Conservation (phyloP, 2,797 vertebrate genomes). For the Pangasius mekongensis region DNA sequence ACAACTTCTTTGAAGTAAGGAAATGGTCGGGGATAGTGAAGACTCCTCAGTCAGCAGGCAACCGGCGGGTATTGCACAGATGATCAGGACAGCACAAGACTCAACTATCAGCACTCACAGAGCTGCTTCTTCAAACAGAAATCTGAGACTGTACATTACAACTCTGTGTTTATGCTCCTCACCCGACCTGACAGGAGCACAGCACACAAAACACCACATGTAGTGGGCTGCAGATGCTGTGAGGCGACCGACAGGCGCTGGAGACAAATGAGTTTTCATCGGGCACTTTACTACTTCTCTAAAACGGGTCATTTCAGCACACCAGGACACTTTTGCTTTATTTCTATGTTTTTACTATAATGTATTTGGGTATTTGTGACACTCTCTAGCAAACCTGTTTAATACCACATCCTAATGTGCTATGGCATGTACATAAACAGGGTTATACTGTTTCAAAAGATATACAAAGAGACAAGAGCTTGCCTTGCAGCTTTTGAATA, state of each 20-base stretch:
- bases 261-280: conserved; percentile 67
- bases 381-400: conserved; percentile 48
- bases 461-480: neutral
- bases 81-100: conserved; percentile 54
- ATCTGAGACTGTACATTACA: conserved; percentile 61
- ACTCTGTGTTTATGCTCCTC: conserved; percentile 38
- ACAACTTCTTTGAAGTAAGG: conserved; percentile 66
- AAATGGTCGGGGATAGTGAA: conserved; percentile 62
- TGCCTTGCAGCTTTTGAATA: neutral
- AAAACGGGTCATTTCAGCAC: conserved; percentile 65
- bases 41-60: conserved; percentile 64
- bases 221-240: conserved; percentile 46
- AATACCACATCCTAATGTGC: conserved; percentile 53
- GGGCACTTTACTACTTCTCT: conserved; percentile 61
- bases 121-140: conserved; percentile 57
- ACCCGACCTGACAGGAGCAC: conserved; percentile 25
- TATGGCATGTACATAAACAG: conserved; percentile 47
- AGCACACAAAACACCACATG: conserved; percentile 26
- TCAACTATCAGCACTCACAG: conserved; percentile 42
- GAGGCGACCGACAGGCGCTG: conserved; percentile 45
- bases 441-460: neutral
- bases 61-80: conserved; percentile 57
- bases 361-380: conserved; percentile 50
- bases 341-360: conserved; percentile 54
- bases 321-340: conserved; percentile 51